These are phyloP conservation scores for Hiodon tergisus DNA, from an alignment of 2,113 vertebrate species.

Conservation along the genomic window DNA sequence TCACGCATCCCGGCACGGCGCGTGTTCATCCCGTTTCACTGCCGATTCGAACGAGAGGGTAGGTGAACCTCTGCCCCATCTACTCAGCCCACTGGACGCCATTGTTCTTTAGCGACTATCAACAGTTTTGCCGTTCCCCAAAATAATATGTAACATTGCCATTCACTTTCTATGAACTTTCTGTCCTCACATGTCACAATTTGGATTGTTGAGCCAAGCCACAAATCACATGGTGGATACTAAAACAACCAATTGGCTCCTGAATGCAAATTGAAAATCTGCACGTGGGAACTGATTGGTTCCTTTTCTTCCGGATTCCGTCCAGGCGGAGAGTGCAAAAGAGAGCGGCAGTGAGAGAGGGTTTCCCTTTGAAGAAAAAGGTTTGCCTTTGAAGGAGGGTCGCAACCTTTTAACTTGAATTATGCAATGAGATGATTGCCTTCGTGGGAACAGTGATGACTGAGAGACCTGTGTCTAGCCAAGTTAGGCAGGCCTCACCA, in stretches of 20 bases:
- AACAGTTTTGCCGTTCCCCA: no score
- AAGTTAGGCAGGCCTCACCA: neutral
- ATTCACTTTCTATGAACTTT: no score
- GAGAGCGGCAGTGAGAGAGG: constrained; percentile 17
- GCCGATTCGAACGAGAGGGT: no score
- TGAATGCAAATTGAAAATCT: constrained; percentile 22
- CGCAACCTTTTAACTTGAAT: constrained; percentile 24
- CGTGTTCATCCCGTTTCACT: no score
- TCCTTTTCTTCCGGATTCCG: constrained; percentile 39
- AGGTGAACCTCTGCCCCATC: no score
- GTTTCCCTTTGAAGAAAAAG: constrained; percentile 14
- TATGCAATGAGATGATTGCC: constrained; percentile 23
- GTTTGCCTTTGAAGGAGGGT: constrained; percentile 23
- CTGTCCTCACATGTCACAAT: no score
- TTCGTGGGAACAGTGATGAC: constrained; percentile 15
- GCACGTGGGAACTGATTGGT: constrained; percentile 26
- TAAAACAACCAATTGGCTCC: constrained; percentile 37
- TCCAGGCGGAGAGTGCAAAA: constrained; percentile 50
- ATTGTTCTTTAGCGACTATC: no score
- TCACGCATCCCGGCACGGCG: no score
- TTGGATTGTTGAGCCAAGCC: neutral
- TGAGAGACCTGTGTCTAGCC: neutral
- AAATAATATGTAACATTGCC: no score
- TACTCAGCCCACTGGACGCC: no score
- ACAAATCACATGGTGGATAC: constrained; percentile 23